phyloP scores from a whole-genome alignment of 2,888 invertebrate species.

The Rhimphoctona megacephalus region DNA sequence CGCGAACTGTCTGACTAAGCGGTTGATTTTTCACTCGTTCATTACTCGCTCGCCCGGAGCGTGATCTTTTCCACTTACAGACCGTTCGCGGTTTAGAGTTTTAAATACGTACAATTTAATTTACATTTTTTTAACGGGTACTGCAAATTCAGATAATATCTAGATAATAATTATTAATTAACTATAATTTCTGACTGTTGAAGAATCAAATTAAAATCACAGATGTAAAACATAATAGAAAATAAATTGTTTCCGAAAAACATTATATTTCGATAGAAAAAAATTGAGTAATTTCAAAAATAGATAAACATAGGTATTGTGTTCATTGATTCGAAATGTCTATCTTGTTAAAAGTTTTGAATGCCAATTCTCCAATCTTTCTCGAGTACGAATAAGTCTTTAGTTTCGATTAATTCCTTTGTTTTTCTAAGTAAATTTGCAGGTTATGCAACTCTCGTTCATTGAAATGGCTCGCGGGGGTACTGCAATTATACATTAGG shows the following conservation, averaged over 20 bases:
- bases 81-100: neutral
- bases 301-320: too few species aligned
- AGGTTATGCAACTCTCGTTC: conserved; percentile 24
- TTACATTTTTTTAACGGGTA: neutral
- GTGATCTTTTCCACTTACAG: conserved; percentile 48
- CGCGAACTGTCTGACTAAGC: conserved; percentile 58
- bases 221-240: neutral
- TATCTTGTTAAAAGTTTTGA: too few species aligned
- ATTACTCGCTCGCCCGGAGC: conserved; percentile 26
- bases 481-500: conserved; percentile 12
- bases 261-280: neutral
- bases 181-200: neutral
- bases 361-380: neutral
- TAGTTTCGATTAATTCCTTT: neutral
- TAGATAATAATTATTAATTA: neutral
- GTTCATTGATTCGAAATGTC: too few species aligned
- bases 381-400: conserved; percentile 6
- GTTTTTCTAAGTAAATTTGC: conserved; percentile 3
- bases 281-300: too few species aligned
- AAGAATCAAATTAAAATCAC: neutral
- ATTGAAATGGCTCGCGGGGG: conserved; percentile 15
- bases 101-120: neutral
- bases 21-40: conserved; percentile 66
- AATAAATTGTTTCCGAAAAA: neutral
- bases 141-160: neutral